A percentile compares a stretch with the other conserved stretches of the same genome.
phyloP scores from a whole-genome alignment of 2,888 invertebrate genomes.

The Melanotus villosus region DNA sequence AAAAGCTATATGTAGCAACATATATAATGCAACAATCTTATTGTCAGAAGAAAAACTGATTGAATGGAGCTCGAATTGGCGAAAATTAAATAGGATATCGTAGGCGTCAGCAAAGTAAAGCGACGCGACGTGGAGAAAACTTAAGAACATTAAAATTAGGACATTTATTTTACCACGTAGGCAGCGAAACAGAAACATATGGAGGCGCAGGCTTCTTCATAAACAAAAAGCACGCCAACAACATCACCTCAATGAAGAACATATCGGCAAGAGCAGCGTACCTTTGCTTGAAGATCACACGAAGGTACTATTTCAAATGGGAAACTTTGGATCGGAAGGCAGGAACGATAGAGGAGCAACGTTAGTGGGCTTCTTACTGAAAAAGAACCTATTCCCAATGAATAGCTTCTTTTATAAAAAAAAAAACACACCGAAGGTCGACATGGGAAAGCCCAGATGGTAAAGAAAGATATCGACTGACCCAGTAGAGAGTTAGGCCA shows the following conservation, averaged over 20 bases:
- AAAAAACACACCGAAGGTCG: neutral
- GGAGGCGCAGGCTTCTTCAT: neutral
- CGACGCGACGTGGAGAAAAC: neutral
- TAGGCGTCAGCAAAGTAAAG: neutral
- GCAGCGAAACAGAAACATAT: neutral
- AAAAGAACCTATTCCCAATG: neutral
- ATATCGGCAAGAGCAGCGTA: neutral
- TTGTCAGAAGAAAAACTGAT: neutral
- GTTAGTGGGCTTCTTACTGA: neutral
- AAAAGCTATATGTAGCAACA: too few species aligned
- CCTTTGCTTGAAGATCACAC: too few species aligned
- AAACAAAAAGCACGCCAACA: neutral
- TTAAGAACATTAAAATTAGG: neutral
- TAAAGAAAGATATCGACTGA: neutral
- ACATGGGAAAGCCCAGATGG: too few species aligned
- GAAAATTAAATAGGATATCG: conserved; percentile 3
- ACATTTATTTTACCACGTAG: neutral
- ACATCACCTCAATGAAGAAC: neutral
- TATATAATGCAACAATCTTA: too few species aligned
- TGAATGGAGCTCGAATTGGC: neutral
- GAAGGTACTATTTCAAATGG: neutral
- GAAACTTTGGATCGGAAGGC: neutral
- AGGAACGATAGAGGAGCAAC: neutral
- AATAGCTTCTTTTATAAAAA: neutral
- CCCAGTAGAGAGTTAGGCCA: neutral